A percentile compares a stretch with the other conserved stretches of the same genome.
Conservation (phyloP, 2,888 invertebrate genomes). For the Lathronympha strigana region DNA sequence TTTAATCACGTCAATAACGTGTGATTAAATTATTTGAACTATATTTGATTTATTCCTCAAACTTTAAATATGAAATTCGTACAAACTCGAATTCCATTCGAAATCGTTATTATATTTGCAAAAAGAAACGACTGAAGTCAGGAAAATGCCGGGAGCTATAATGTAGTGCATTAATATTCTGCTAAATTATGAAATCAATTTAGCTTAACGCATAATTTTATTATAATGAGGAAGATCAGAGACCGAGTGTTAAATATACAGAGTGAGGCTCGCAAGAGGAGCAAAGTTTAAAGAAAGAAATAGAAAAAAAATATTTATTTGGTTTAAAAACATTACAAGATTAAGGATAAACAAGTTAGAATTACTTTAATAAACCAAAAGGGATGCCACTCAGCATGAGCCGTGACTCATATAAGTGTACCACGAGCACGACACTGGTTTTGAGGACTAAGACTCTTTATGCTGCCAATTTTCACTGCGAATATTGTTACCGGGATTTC, state of each 20-base stretch:
- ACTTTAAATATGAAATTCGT: background rate
- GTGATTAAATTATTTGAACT: background rate
- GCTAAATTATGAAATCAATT: constrained; percentile 7
- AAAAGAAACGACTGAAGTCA: background rate
- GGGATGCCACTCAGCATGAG: too few relatives aligned
- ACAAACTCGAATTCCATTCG: background rate
- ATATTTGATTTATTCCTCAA: background rate
- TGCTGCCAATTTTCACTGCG: too few relatives aligned
- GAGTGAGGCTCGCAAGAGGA: background rate
- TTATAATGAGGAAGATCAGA: background rate
- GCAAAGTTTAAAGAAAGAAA: too few relatives aligned
- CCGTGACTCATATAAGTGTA: too few relatives aligned
- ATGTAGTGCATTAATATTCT: constrained; percentile 7
- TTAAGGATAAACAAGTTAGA: too few relatives aligned
- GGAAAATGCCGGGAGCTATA: background rate
- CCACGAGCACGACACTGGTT: too few relatives aligned
- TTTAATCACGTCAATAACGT: background rate
- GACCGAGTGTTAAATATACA: background rate
- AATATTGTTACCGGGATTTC: too few relatives aligned
- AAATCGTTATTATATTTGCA: constrained; percentile 1
- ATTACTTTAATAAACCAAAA: too few relatives aligned
- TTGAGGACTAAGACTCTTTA: too few relatives aligned
- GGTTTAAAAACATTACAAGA: too few relatives aligned
- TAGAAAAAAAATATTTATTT: too few relatives aligned
- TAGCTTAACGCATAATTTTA: background rate